Evolutionary conservation across 2,113 vertebrate species (phyloP).

Genomic region (Galbula dea): DNA sequence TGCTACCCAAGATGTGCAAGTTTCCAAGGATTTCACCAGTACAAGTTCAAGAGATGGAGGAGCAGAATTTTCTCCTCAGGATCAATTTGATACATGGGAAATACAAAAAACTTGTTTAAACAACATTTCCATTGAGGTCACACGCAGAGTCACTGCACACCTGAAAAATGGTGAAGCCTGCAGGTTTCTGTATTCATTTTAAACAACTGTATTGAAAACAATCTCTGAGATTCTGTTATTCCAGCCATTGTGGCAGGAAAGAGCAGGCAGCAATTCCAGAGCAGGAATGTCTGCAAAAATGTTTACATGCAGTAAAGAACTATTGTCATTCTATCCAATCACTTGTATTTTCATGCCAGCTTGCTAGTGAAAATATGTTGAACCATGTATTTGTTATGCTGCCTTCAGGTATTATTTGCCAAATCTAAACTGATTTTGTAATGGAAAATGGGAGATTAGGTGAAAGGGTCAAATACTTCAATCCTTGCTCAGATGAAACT

Average conservation of each 20-base stretch:
- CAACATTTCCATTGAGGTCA: not conserved
- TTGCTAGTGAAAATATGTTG: not conserved
- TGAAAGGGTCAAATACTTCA: not conserved
- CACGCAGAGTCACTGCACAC: not conserved
- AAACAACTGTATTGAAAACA: not conserved
- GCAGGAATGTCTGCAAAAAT: not conserved
- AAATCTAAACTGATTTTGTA: not conserved
- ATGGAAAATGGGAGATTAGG: not conserved
- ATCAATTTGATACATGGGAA: not conserved
- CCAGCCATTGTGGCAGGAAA: not conserved
- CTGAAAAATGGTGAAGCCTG: not conserved
- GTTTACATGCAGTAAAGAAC: not conserved
- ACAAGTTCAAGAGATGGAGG: not conserved
- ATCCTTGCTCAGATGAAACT: not conserved
- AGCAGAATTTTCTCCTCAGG: not conserved
- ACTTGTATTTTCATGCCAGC: not conserved
- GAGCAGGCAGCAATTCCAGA: not conserved
- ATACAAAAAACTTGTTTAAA: not conserved
- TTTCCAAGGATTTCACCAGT: not conserved
- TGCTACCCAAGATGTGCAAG: accelerated
- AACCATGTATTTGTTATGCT: not conserved
- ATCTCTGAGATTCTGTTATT: not conserved
- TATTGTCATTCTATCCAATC: not conserved
- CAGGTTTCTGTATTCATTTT: not conserved
- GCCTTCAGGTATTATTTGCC: not conserved